Evolutionary conservation across 2,113 vertebrate genomes (phyloP).

Genomic region (Gallinago paraguaiae): DNA sequence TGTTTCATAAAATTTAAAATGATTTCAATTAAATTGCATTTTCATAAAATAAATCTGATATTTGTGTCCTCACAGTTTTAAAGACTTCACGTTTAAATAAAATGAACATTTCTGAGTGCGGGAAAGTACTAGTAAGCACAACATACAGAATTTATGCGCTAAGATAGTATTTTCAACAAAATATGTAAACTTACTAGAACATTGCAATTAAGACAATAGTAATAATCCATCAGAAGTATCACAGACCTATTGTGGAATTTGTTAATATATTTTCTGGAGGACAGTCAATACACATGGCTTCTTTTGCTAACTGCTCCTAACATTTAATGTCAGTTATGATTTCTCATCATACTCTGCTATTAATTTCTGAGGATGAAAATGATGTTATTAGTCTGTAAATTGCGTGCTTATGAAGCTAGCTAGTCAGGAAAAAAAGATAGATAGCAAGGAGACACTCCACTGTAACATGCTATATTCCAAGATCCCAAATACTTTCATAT

Average conservation of each 20-base stretch:
- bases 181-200: neutral
- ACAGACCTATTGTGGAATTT: neutral
- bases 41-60: constrained; percentile 54
- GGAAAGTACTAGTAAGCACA: neutral
- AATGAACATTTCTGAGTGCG: neutral
- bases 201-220: neutral
- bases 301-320: neutral
- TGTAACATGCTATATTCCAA: neutral
- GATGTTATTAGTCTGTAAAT: neutral
- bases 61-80: neutral
- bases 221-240: neutral
- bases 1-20: constrained; percentile 67
- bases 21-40: constrained; percentile 63
- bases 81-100: neutral
- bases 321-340: neutral
- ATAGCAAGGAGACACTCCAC: neutral
- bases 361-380: neutral
- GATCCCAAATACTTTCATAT: neutral
- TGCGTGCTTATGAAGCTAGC: neutral
- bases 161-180: neutral
- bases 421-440: neutral
- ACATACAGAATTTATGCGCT: neutral
- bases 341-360: neutral
- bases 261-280: neutral
- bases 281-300: neutral